These are phyloP conservation scores for Druon quercuslanigerum DNA, from an alignment of 1,140 invertebrate species.

Conservation along the genomic window DNA sequence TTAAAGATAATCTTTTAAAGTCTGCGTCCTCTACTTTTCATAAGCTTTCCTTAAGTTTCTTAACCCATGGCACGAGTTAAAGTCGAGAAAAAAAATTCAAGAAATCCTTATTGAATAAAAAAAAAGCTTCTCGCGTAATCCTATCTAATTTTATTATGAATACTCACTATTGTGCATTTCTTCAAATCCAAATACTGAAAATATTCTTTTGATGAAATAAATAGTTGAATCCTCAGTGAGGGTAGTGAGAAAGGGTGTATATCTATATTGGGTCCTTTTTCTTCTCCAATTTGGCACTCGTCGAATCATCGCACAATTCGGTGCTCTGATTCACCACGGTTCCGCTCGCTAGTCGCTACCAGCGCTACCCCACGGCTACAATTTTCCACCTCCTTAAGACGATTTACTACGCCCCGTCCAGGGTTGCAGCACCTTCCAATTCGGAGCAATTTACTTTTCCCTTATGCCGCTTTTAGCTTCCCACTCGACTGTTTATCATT, in stretches of 20 bases:
- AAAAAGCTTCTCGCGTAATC: too few species aligned
- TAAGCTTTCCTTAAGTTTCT: too few species aligned
- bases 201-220: neutral
- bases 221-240: neutral
- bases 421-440: slow-evolving; percentile 46
- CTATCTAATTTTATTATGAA: too few species aligned
- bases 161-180: too few species aligned
- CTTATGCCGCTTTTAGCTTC: slow-evolving; percentile 54
- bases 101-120: too few species aligned
- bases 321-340: slow-evolving; percentile 17
- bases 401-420: slow-evolving; percentile 46
- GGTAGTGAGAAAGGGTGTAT: neutral
- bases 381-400: slow-evolving; percentile 55
- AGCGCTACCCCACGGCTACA: slow-evolving; percentile 7
- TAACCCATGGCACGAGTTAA: too few species aligned
- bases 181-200: neutral
- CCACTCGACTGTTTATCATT: slow-evolving; percentile 53
- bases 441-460: slow-evolving; percentile 59
- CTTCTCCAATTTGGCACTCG: slow-evolving; percentile 23
- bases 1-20: too few species aligned
- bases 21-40: too few species aligned
- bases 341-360: neutral
- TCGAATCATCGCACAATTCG: slow-evolving; percentile 25
- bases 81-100: too few species aligned
- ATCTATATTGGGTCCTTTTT: slow-evolving; percentile 15